A percentile compares a stretch with the other conserved stretches of the same genome.
phyloP scores from a whole-genome alignment of 1,140 invertebrate species.

The Drosophila nannoptera region DNA sequence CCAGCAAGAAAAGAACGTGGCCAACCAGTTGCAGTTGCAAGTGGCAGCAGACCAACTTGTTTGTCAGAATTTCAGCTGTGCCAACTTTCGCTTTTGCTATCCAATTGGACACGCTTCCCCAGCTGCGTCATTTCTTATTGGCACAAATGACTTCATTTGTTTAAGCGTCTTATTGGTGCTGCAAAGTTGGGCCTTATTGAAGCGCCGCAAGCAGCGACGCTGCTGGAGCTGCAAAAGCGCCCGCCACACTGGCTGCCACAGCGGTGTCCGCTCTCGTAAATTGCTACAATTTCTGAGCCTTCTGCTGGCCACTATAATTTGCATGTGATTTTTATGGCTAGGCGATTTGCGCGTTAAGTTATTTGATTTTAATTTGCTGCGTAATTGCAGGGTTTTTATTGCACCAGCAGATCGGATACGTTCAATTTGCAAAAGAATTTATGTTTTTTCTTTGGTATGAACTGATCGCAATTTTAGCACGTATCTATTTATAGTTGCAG shows the following conservation, averaged over 20 bases:
- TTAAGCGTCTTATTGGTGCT: slow-evolving; percentile 64
- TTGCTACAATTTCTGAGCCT: slow-evolving; percentile 68
- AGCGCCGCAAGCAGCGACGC: slow-evolving; percentile 25
- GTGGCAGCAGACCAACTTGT: slow-evolving; percentile 45
- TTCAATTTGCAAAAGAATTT: slow-evolving; percentile 36
- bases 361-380: slow-evolving; percentile 79
- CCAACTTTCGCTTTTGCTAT: slow-evolving; percentile 61
- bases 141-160: slow-evolving; percentile 75
- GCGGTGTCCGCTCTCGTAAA: slow-evolving; percentile 52
- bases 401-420: slow-evolving; percentile 27
- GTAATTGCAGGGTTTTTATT: slow-evolving; percentile 62
- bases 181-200: slow-evolving; percentile 26
- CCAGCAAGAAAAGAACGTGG: slow-evolving; percentile 7
- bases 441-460: slow-evolving; percentile 45
- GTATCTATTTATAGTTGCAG: too few species aligned
- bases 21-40: slow-evolving; percentile 39
- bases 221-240: slow-evolving; percentile 2
- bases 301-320: slow-evolving; percentile 61
- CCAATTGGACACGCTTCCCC: slow-evolving; percentile 43
- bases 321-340: slow-evolving; percentile 76
- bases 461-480: too few species aligned
- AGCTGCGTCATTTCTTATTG: slow-evolving; percentile 64
- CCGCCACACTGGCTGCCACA: neutral
- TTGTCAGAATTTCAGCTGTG: slow-evolving; percentile 15
- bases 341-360: slow-evolving; percentile 72